These are phyloP conservation scores for Campopleginae sp. DNA, from an alignment of 2,888 invertebrate species.

Conservation along the genomic window DNA sequence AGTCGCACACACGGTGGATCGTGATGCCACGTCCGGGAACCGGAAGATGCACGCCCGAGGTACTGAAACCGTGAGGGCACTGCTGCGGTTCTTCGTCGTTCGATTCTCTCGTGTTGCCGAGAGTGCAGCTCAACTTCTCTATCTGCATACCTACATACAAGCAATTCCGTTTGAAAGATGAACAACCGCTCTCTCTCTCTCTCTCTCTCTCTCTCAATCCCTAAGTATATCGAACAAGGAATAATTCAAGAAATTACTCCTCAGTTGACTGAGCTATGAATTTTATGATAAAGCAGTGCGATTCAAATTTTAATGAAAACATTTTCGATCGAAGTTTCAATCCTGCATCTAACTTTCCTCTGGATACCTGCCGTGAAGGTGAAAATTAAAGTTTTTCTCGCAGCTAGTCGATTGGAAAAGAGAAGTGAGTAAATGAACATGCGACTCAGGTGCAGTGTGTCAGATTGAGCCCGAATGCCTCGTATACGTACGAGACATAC, in stretches of 20 bases:
- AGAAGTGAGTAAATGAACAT: background rate
- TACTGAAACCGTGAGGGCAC: constrained; percentile 19
- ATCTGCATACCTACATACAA: background rate
- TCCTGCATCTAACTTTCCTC: background rate
- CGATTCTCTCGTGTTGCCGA: constrained; percentile 45
- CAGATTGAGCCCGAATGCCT: background rate
- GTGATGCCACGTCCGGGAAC: constrained; percentile 61
- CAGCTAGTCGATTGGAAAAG: background rate
- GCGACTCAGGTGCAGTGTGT: background rate
- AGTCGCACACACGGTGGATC: constrained; percentile 48
- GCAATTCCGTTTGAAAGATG: background rate
- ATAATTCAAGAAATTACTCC: background rate
- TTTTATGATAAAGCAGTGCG: no score
- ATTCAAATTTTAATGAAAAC: no score
- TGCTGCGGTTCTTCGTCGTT: constrained; percentile 33
- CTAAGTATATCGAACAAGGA: background rate
- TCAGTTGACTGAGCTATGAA: background rate
- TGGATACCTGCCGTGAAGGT: background rate
- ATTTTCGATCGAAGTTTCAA: no score
- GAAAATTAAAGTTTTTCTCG: background rate
- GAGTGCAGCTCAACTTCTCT: constrained; percentile 44
- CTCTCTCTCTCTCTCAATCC: background rate
- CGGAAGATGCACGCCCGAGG: constrained; percentile 59
- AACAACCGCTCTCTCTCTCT: background rate
- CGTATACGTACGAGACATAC: background rate